phyloP scores from a whole-genome alignment of 2,113 vertebrate species.

The Odontophorus gujanensis region DNA sequence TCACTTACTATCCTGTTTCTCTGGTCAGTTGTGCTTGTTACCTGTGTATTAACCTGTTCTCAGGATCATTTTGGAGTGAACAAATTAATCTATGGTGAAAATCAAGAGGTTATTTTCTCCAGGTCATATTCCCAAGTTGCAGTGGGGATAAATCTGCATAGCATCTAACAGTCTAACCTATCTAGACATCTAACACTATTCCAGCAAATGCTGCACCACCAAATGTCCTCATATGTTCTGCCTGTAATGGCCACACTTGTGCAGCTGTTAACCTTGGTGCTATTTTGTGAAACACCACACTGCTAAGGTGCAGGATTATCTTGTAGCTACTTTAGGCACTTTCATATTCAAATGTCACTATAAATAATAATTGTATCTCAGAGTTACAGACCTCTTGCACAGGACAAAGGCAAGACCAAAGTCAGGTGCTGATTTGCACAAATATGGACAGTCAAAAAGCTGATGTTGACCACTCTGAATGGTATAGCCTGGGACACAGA shows the following conservation, averaged over 20 bases:
- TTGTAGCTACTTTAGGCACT: neutral
- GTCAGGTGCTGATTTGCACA: neutral
- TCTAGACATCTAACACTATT: neutral
- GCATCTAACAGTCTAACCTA: neutral
- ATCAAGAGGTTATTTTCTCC: neutral
- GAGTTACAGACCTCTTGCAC: neutral
- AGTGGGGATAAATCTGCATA: neutral
- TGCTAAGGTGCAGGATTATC: neutral
- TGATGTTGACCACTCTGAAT: neutral
- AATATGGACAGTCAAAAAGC: neutral
- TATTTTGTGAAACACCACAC: rapidly evolving
- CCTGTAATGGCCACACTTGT: neutral
- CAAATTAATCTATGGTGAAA: neutral
- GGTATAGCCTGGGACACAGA: neutral
- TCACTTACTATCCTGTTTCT: neutral
- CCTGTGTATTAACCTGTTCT: neutral
- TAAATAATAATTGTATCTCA: neutral
- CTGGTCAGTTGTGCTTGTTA: neutral
- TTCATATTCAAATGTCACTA: neutral
- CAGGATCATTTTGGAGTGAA: neutral
- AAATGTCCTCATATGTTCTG: neutral
- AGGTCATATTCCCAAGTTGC: neutral
- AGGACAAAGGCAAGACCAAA: neutral
- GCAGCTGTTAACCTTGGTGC: neutral
- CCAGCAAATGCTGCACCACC: neutral